Evolutionary conservation across 2,113 vertebrate genomes (phyloP).

Genomic region (Vidua macroura): DNA sequence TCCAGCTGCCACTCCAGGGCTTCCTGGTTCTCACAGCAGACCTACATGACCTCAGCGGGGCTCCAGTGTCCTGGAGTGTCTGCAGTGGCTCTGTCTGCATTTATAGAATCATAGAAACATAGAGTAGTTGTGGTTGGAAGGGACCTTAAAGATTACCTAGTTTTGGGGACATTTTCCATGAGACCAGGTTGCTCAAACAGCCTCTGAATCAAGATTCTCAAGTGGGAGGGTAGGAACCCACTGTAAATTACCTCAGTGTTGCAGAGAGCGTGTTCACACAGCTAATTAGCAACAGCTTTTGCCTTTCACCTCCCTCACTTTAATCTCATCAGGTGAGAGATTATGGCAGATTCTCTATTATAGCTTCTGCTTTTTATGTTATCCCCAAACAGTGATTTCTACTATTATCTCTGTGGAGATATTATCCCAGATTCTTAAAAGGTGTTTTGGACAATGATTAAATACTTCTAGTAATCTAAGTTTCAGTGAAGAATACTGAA

Average conservation of each 20-base stretch:
- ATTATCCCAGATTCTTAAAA: neutral
- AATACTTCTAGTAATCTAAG: neutral
- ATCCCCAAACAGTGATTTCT: neutral
- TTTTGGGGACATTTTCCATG: neutral
- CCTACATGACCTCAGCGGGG: fast-evolving
- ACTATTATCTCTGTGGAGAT: neutral
- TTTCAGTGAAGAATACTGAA: neutral
- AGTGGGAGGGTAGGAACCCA: fast-evolving
- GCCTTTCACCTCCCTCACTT: neutral
- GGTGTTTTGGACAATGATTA: neutral
- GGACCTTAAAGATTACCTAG: neutral
- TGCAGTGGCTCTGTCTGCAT: neutral
- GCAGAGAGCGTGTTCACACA: neutral
- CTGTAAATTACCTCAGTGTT: neutral
- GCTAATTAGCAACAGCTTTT: neutral
- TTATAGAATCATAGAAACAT: neutral
- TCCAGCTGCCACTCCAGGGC: neutral
- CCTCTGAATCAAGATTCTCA: neutral
- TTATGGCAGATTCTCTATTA: neutral
- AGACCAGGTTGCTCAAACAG: neutral
- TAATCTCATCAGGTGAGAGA: neutral
- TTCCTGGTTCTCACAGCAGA: neutral
- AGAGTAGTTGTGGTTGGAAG: neutral
- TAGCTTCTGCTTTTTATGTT: neutral
- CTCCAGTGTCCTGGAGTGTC: neutral